Base-by-base conservation (phyloP, 2,888 invertebrate genomes). In the Physocephala rufipes region DNA sequence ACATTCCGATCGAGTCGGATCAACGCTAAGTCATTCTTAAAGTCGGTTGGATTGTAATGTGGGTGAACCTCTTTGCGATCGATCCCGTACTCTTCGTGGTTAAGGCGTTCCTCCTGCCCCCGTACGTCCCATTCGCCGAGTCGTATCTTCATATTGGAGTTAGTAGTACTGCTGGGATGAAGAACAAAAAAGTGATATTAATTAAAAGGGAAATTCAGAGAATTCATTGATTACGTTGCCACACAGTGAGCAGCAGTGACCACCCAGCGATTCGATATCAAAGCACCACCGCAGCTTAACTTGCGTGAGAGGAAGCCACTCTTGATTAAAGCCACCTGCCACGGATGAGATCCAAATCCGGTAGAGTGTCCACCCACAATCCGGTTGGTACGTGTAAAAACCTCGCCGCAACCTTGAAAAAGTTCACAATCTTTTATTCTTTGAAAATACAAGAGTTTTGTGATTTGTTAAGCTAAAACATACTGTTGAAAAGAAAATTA, bases 81-180 rank as follows among this genome's bases (percentile, higher is more conserved):
- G 1, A 96, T 94, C 2, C 91, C 90, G 81, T 89, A 96, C 85
- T 97, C 96, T 80, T 96, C 96, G 83, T 96, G 95, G 0, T 92
- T 89, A 69, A 93, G 90, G 24, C 93, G 89, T 82, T 96, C 96
- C 16, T 93, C 92, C 21, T 93, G 90, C 67, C 93, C 95, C 0
- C 95, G 87, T 0, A 96, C 95, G 84, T 97, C 96, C 95, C 95
- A 96, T 83, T 97, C 96, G 0, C 96, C 96, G 0, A 96, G 88
- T 1, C 96, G 90, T 0, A 97, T 95, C 77, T 95, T 92, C 77
- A 97, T 90, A 81, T 95, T 95, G 64, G 91, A 92, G 82, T 95
- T 95, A 26, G 95, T 92, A 9, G 95, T 95, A 67, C 96, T 96
- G 86, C 51, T 67, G 51, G 5, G 4, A 21, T 19, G 30, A 19